Evolutionary conservation across 2,113 vertebrate genomes (phyloP), one percentile per base, ranked within the genome.

Genomic region (Vimba vimba): DNA sequence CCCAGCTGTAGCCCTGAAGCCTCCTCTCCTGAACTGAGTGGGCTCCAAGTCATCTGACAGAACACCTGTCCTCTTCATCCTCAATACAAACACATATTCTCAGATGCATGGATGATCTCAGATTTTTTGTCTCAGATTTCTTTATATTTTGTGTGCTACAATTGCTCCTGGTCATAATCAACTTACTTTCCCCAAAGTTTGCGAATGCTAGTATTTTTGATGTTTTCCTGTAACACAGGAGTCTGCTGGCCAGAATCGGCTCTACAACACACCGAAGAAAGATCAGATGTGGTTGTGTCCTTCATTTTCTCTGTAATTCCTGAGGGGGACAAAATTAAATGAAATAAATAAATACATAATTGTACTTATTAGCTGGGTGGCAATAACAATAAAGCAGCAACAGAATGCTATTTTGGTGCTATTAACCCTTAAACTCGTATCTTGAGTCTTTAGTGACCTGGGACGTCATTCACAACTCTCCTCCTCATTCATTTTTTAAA

Each of bases 131-230:
- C 43, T 43, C 43, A 43, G 43, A 43, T 43, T 43, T 43, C 7
- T 43, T 43, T 43, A 43, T 43, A 43, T 43, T 43, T 43, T 9
- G 17, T 55, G 5, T 19, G 17, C 19, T 57, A 57, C 55, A 57
- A 27, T 10, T 77, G 12, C 25, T 23, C 33, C 33, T 43, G 9
- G 36, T 43, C 19, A 77, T 52, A 50, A 77, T 77, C 25, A 33
- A 82, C 98, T 97, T 94, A 99, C 98, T 97, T 99, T 92, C 98
- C 98, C 97, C 97, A 99, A 87, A 99, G 96, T 91, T 96, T 99
- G 93, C 94, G 97, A 91, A 99, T 97, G 89, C 97, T 98, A 89
- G 96, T 97, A 81, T 96, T 99, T 92, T 96, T 98, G 90, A 95
- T 94, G 87, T 94, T 96, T 88, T 99, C 98, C 75, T 96, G 94